Percentiles rank a stretch among this genome's conserved stretches.
Conservation (phyloP, 2,113 vertebrate genomes). For the Anser cygnoides region DNA sequence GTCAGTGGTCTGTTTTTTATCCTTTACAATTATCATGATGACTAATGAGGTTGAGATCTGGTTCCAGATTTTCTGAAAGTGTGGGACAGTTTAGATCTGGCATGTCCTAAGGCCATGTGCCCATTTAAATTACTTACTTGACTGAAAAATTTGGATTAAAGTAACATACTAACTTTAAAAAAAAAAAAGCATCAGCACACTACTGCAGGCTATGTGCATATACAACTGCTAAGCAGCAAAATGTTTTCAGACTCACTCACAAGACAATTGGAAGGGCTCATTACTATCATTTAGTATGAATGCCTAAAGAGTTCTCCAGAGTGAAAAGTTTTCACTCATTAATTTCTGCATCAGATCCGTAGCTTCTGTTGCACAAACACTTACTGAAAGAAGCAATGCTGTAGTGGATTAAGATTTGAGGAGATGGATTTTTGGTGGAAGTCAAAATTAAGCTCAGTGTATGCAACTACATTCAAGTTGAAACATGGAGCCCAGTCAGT, state of each 20-base stretch:
- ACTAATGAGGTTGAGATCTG: slow-evolving; percentile 10
- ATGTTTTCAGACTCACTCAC: background rate
- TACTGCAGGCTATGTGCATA: background rate
- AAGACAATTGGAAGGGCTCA: background rate
- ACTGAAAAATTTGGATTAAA: slow-evolving; percentile 13
- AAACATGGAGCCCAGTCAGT: background rate
- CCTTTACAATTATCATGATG: background rate
- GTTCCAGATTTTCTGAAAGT: slow-evolving; percentile 6
- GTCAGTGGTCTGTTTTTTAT: slow-evolving; percentile 9
- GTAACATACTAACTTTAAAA: background rate
- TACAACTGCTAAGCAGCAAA: background rate
- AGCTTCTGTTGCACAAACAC: background rate
- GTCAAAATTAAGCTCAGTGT: background rate
- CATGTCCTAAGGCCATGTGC: background rate
- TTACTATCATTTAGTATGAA: background rate
- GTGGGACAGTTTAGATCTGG: slow-evolving; percentile 31
- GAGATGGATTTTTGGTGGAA: background rate
- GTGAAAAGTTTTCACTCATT: background rate
- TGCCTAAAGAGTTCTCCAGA: background rate
- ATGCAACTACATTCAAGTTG: background rate
- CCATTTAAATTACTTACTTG: slow-evolving; percentile 37
- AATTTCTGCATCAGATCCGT: background rate
- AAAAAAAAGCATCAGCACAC: background rate
- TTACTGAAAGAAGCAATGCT: background rate
- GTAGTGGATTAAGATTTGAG: background rate